Evolutionary conservation across 1,140 invertebrate species (phyloP), one percentile per base, ranked within the genome.

Genomic region (Drosophila tropicalis): DNA sequence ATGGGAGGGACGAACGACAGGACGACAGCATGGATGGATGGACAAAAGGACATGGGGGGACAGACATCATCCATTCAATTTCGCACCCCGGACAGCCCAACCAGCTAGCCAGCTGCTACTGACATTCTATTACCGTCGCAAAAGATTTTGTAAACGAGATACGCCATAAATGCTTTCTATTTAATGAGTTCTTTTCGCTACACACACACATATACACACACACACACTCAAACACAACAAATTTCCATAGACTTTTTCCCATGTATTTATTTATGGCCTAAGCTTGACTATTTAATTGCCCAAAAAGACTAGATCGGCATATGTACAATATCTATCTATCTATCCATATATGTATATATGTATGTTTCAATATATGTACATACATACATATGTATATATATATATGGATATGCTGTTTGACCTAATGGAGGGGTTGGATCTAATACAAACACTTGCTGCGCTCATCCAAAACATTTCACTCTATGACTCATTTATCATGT

Each of bases 141-240:
- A 12, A 34, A 47, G 36, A 66, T 36, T 44, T 68, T 80, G 69
- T 86, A 86, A 51, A 87, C 83, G 80, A 72, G 80, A 89, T 82
- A 84, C 76, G 84, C 80, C 89, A 78, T 87, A 89, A 87, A 87
- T 87, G 80, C 84, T 87, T 87, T 87, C 80, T 89, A 87, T 89
- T 89, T 87, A 87, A 87, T 87, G 84, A 87, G 84, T 81, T 86
- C 69, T 65, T 72, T 63, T 61, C 44, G 55, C 15, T 29, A 2
- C 57, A 15, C 36, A 13, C 36, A 39, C 10, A 12, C 36, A n/a
- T n/a, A n/a, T n/a, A 13, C 36, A 39, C 10, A 12, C 36, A 2
- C 57, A 15, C 36, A 13, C 36, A 39, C 10, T 2, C 36, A 39
- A 10, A 39, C 36, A 39, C 36, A 32, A 54, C 17, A 41, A 32